Conservation (phyloP, 1,140 invertebrate species). For the Ptiloglossa arizonensis region DNA sequence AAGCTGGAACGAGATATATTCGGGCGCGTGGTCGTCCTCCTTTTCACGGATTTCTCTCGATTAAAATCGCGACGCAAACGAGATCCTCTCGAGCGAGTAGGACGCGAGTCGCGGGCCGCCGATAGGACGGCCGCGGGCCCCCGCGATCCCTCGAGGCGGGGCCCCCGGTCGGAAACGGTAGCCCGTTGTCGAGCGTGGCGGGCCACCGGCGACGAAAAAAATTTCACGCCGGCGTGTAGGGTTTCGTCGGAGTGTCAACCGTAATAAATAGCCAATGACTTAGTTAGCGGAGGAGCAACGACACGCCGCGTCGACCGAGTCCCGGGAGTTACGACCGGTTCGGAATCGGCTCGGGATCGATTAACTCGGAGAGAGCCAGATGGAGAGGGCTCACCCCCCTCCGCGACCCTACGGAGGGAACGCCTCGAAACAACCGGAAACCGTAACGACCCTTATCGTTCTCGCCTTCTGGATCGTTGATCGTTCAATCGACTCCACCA, state of each 20-base stretch:
- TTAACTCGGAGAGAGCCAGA: constrained; percentile 32
- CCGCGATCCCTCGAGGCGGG: no score
- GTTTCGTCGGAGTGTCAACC: constrained; percentile 60
- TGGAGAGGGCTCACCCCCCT: constrained; percentile 28
- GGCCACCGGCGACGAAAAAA: constrained; percentile 49
- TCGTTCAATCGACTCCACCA: background rate
- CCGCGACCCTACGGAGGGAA: constrained; percentile 14
- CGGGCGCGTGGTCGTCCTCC: no score
- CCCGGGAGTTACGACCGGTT: constrained; percentile 58
- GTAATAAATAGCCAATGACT: constrained; percentile 79
- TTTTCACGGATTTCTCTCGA: no score
- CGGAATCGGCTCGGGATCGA: constrained; percentile 39
- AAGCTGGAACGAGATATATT: no score
- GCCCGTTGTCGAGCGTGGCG: constrained; percentile 51
- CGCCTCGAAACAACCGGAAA: constrained; percentile 16
- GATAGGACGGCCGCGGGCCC: no score
- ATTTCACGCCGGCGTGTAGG: constrained; percentile 36
- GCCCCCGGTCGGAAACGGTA: no score
- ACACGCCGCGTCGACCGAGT: constrained; percentile 32
- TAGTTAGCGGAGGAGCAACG: constrained; percentile 66
- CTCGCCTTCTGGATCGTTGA: background rate
- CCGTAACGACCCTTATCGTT: constrained; percentile 24
- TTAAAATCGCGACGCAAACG: background rate
- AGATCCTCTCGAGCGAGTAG: background rate
- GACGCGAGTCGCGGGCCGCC: no score